Evolutionary conservation across 53 echinoderm and acorn worm genomes (phyloP).

Genomic region (Henricia sp.): DNA sequence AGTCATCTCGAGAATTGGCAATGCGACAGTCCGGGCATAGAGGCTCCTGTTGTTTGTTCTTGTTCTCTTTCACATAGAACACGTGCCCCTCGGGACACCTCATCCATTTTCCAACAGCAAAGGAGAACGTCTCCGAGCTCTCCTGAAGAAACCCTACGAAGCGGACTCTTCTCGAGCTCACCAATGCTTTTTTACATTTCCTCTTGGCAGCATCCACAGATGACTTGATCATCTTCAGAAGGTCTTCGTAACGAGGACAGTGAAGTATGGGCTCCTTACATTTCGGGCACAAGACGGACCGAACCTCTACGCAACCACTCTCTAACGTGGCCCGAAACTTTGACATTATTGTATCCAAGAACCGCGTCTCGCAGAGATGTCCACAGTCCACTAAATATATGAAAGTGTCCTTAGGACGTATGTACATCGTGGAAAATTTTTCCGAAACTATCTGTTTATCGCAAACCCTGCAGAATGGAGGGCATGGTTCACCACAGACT

Average conservation of each 20-base stretch:
- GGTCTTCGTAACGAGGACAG: constrained; percentile 76
- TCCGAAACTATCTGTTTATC: constrained; percentile 56
- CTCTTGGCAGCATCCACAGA: not conserved
- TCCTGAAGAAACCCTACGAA: not conserved
- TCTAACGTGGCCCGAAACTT: not conserved
- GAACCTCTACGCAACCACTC: not conserved
- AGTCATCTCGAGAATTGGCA: no score
- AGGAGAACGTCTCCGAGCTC: not conserved
- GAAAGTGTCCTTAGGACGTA: constrained; percentile 74
- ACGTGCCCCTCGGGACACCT: constrained; percentile 29
- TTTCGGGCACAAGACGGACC: constrained; percentile 64
- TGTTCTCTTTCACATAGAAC: not conserved
- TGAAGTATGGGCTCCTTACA: constrained; percentile 72
- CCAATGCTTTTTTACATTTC: not conserved
- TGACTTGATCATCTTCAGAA: constrained; percentile 44
- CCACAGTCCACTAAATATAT: constrained; percentile 76
- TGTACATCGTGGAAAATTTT: constrained; percentile 70
- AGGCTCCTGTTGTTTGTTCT: not conserved
- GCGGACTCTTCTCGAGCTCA: not conserved
- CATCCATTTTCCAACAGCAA: constrained; percentile 22
- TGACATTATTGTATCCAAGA: constrained; percentile 61
- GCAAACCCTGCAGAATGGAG: constrained; percentile 69
- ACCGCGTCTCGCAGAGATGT: constrained; percentile 76
- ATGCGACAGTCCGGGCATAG: constrained; percentile 10
- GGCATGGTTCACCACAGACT: constrained; percentile 92